phyloP scores from a whole-genome alignment of 2,113 vertebrate genomes.

The Raphicerus campestris region DNA sequence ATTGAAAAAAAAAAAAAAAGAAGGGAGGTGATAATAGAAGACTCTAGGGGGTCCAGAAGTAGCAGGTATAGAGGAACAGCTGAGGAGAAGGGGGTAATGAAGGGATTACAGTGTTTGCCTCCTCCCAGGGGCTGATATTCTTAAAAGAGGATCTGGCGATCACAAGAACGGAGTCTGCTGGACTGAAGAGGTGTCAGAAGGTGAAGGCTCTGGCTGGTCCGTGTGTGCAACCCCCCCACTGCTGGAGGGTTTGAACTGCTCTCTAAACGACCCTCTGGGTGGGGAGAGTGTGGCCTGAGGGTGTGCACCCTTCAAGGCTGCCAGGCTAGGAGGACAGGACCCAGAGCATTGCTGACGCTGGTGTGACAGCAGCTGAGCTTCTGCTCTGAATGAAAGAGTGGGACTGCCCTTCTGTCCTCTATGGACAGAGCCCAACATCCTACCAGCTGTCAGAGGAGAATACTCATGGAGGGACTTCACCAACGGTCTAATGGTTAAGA shows the following conservation, averaged over 20 bases:
- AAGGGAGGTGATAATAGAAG: not conserved
- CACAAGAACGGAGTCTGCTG: not conserved
- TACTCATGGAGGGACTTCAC: not conserved
- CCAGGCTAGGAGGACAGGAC: not conserved
- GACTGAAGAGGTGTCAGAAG: not conserved
- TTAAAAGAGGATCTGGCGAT: not conserved
- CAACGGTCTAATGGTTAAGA: not conserved
- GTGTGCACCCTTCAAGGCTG: not conserved
- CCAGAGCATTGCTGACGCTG: not conserved
- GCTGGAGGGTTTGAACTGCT: not conserved
- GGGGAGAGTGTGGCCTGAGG: not conserved
- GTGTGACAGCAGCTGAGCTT: not conserved
- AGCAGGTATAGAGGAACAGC: not conserved
- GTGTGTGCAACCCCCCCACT: fast-evolving
- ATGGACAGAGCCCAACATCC: not conserved
- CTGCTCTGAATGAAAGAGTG: not conserved
- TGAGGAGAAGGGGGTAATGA: not conserved
- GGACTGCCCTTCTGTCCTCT: not conserved
- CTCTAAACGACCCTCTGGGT: not conserved
- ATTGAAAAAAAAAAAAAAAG: not conserved
- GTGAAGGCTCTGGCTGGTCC: not conserved
- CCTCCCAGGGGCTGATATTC: not conserved
- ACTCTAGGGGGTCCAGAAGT: not conserved
- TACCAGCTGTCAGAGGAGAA: not conserved
- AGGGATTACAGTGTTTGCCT: not conserved